Evolutionary conservation across 2,113 vertebrate species (phyloP).

Genomic region (Vireo altiloquus): DNA sequence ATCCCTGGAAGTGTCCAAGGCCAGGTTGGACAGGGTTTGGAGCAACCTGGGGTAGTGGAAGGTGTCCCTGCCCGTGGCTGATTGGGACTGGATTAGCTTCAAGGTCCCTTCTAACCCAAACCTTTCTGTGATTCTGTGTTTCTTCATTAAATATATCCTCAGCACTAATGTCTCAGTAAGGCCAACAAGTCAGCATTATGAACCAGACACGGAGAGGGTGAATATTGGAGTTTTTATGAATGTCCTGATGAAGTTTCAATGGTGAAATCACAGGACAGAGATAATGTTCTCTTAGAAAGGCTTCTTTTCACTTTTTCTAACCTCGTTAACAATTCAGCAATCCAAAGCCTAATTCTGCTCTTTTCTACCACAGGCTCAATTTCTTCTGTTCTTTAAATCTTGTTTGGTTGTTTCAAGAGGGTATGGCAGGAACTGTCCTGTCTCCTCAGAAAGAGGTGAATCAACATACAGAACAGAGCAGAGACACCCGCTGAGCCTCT

Average conservation of each 20-base stretch:
- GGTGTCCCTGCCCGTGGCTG: not conserved
- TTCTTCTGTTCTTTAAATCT: not conserved
- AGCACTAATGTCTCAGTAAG: not conserved
- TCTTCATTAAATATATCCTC: not conserved
- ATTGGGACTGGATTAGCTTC: rapidly evolving
- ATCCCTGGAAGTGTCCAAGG: not conserved
- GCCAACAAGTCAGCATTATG: rapidly evolving
- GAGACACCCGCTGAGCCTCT: not conserved
- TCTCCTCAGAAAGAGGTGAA: not conserved
- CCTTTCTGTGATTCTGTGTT: not conserved
- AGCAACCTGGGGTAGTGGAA: not conserved
- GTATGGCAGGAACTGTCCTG: not conserved
- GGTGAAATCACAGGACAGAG: not conserved
- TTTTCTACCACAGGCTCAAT: not conserved
- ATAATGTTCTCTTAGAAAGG: rapidly evolving
- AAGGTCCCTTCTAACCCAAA: not conserved
- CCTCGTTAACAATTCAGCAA: not conserved
- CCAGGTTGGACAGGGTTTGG: rapidly evolving
- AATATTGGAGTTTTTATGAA: not conserved
- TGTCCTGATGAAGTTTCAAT: not conserved
- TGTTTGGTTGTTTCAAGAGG: not conserved
- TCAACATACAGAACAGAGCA: not conserved
- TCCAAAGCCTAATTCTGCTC: not conserved
- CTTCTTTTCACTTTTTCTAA: not conserved
- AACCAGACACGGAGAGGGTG: not conserved